These are phyloP conservation scores for Acronicta alni DNA, from an alignment of 2,888 invertebrate genomes.

Conservation along the genomic window DNA sequence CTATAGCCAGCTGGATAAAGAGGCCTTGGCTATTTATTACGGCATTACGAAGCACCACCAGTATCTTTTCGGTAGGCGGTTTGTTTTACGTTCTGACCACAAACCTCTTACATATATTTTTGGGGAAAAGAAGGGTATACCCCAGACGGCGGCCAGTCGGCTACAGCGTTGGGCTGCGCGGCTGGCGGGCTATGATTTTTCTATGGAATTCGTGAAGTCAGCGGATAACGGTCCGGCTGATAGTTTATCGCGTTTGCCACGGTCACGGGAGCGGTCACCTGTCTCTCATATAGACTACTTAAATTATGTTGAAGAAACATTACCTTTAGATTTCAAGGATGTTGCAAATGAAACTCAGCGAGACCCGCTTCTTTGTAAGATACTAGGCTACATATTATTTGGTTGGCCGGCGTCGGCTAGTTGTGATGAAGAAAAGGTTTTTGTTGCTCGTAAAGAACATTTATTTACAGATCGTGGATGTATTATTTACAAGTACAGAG, in stretches of 20 bases:
- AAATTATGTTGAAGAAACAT: neutral
- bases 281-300: neutral
- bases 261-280: neutral
- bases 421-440: neutral
- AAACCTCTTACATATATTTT: slow-evolving; percentile 22
- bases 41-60: slow-evolving; percentile 24
- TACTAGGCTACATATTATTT: neutral
- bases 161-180: slow-evolving; percentile 17
- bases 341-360: neutral
- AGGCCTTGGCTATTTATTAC: slow-evolving; percentile 21
- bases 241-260: slow-evolving; percentile 16
- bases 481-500: neutral
- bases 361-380: neutral
- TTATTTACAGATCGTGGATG: slow-evolving; percentile 1
- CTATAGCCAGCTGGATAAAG: slow-evolving; percentile 28
- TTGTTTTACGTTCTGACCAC: slow-evolving; percentile 16
- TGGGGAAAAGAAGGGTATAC: slow-evolving; percentile 17
- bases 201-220: slow-evolving; percentile 3
- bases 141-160: slow-evolving; percentile 20
- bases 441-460: neutral
- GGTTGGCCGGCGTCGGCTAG: neutral
- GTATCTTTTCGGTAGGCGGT: slow-evolving; percentile 17
- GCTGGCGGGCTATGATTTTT: slow-evolving; percentile 18
- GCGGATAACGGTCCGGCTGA: slow-evolving; percentile 18
- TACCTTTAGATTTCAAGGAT: neutral